phyloP scores from a whole-genome alignment of 2,113 vertebrate species.

The Anhinga rufa region DNA sequence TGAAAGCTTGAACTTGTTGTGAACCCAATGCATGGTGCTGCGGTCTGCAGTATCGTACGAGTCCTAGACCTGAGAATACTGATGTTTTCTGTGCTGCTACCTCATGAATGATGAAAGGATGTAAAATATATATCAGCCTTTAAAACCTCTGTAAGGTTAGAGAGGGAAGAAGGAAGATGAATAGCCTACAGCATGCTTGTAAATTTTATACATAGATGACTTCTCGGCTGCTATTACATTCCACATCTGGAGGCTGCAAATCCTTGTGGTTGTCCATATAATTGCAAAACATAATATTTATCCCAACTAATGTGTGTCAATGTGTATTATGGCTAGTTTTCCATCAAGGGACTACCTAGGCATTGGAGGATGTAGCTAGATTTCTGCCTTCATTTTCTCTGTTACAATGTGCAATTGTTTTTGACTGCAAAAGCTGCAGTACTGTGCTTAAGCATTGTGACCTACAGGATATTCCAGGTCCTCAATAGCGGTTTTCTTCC shows the following conservation, averaged over 20 bases:
- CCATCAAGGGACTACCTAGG: neutral
- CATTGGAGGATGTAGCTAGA: neutral
- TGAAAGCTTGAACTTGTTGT: neutral
- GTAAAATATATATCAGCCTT: neutral
- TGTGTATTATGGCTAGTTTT: neutral
- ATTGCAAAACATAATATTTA: neutral
- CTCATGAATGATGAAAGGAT: neutral
- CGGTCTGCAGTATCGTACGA: accelerated
- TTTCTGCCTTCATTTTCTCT: neutral
- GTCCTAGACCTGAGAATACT: neutral
- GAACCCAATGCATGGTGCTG: neutral
- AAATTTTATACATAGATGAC: neutral
- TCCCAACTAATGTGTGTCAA: neutral
- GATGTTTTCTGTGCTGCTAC: neutral
- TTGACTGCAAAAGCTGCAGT: neutral
- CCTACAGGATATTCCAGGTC: neutral
- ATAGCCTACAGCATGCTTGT: neutral
- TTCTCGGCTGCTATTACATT: neutral
- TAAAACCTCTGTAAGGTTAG: neutral
- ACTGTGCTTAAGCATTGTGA: neutral
- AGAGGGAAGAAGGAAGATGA: neutral
- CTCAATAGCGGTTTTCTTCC: neutral
- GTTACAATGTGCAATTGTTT: neutral
- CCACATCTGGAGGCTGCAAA: neutral
- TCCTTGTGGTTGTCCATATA: neutral